Percentiles rank a stretch among this genome's conserved stretches.
Evolutionary conservation across 2,797 vertebrate genomes (phyloP).

Genomic region (Aplochiton taeniatus): DNA sequence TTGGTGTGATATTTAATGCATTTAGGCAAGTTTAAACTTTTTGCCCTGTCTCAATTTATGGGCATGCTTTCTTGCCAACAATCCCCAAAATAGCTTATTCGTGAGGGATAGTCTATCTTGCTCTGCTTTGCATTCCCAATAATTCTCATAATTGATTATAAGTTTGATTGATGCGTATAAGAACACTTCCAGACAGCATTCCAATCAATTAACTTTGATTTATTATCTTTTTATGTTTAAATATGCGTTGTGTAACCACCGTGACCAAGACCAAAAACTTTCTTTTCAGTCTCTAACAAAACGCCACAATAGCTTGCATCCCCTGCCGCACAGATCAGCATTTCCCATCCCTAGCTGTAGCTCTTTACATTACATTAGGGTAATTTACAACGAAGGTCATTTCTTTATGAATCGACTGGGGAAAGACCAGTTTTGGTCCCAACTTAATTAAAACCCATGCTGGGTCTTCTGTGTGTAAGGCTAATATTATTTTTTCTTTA

Average conservation of each 20-base stretch:
- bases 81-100: conserved; percentile 43
- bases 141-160: conserved; percentile 67
- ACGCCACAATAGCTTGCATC: background rate
- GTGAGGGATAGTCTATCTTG: conserved; percentile 39
- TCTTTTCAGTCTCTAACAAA: conserved; percentile 37
- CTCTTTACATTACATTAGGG: conserved; percentile 69
- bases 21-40: conserved; percentile 35
- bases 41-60: background rate
- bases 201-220: conserved; percentile 74
- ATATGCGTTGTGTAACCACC: conserved; percentile 40
- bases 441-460: conserved; percentile 71
- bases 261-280: conserved; percentile 35
- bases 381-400: conserved; percentile 72
- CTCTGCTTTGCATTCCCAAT: conserved; percentile 50
- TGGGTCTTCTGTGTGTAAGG: conserved; percentile 36
- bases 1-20: conserved; percentile 13
- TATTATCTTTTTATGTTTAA: conserved; percentile 60
- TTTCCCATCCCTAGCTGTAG: conserved; percentile 41
- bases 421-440: conserved; percentile 60
- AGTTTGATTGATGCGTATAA: conserved; percentile 68
- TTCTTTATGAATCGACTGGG: conserved; percentile 69
- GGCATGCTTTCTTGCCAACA: background rate
- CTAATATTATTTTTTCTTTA: conserved; percentile 22
- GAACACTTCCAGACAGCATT: conserved; percentile 62
- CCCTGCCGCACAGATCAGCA: conserved; percentile 17